Percentiles rank a stretch among this genome's conserved stretches.
phyloP scores from a whole-genome alignment of 35 echinoderm and acorn worm species.

The Ophiothrix spiculata region DNA sequence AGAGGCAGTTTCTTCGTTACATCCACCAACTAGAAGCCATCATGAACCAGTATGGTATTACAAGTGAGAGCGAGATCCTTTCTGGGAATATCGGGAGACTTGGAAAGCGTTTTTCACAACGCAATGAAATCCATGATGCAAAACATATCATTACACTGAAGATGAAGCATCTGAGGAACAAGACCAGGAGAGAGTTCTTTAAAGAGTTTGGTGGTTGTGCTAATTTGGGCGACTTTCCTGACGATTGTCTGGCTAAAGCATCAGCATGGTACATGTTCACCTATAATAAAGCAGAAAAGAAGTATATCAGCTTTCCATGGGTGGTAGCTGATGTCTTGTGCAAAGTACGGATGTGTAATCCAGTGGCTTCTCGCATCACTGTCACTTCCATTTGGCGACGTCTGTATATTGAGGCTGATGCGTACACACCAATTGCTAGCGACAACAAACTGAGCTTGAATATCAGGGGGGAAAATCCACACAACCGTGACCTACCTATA shows the following conservation, averaged over 20 bases:
- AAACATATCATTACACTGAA: neutral
- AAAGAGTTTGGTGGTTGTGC: neutral
- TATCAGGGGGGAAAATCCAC: neutral
- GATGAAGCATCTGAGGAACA: neutral
- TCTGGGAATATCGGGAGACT: neutral
- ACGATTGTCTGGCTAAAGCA: neutral
- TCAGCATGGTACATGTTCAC: neutral
- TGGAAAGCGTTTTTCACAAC: neutral
- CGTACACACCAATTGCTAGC: neutral
- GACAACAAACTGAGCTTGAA: neutral
- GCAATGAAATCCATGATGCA: conserved; percentile 13
- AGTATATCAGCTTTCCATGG: conserved; percentile 27
- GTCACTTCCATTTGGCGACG: neutral
- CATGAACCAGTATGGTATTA: conserved; percentile 21
- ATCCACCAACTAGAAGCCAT: neutral
- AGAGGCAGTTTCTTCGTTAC: neutral
- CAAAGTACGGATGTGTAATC: neutral
- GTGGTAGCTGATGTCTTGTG: conserved; percentile 19
- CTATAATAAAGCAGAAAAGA: neutral
- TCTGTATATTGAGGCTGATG: neutral
- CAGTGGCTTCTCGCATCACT: neutral
- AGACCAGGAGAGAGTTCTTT: neutral
- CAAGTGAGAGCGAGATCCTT: neutral
- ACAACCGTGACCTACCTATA: neutral
- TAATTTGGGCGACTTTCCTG: neutral